Evolutionary conservation across 92 coral and sea anemone genomes (phyloP), one percentile per base, ranked within the genome.

Genomic region (Epizoanthus fatuus): DNA sequence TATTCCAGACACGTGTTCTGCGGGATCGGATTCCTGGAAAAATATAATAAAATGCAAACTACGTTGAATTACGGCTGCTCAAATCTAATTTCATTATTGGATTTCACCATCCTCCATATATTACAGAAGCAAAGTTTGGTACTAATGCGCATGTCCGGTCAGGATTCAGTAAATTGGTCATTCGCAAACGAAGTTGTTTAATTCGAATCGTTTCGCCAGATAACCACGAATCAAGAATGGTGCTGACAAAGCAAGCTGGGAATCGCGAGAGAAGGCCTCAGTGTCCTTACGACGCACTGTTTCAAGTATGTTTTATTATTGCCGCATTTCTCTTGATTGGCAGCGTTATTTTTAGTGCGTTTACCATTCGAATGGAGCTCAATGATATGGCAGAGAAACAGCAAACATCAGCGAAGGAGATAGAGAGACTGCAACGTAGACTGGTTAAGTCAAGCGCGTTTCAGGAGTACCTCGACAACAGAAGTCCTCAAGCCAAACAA

Each of bases 21-120:
- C 25, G 67, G 67, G 67, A 12, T 75, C 52, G 81, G 13, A 75
- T 75, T 75, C 81, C 81, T 15, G 81, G 81, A 75, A 75, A 75
- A 75, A 56, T 29, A 75, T 13, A 75, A 38, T 75, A 38, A 47
- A 37, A 75, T 57, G 20, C 80, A 55, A 51, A 47, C 65, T n/a
- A 5, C 45, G 11, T 56, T 75, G 29, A 32, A 75, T 54, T 16
- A 56, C 42, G 4, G 63, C 25, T 75, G 37, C 17, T 49, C 13
- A 75, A 29, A 57, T 75, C 67, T 40, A 55, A 29, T 55, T 35
- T 12, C 15, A 12, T 13, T 35, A 54, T 32, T 49, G 13, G 53
- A 49, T 49, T 49, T 49, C 53, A 12, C 53, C 53, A 49, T 8
- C 53, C 13, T 12, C 20, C 32, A 29, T 32, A 53, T 49, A 35